Percentiles rank a stretch among this genome's conserved stretches.
Evolutionary conservation across 2,797 vertebrate genomes (phyloP).

Genomic region (Molossus alvarezi): DNA sequence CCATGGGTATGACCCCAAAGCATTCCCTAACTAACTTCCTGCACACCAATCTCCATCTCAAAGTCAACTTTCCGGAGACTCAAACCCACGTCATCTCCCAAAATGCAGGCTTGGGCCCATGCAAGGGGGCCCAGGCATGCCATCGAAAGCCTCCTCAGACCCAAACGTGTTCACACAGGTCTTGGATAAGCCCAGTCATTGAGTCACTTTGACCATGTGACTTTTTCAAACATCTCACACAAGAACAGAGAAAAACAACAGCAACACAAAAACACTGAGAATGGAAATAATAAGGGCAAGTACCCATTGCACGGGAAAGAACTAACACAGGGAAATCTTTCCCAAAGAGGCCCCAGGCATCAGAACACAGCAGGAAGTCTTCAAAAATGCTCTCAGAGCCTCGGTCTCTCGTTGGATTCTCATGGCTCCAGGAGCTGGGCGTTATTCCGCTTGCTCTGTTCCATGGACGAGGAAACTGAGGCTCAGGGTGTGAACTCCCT

Average conservation of each 20-base stretch:
- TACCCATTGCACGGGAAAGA: slow-evolving; percentile 35
- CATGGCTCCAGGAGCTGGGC: not conserved
- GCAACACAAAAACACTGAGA: not conserved
- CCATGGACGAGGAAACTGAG: not conserved
- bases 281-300: not conserved
- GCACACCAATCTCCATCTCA: not conserved
- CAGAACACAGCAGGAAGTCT: not conserved
- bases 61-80: not conserved
- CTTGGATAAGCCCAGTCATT: not conserved
- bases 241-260: not conserved
- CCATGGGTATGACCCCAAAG: not conserved
- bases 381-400: not conserved
- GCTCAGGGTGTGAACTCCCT: not conserved
- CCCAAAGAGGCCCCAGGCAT: not conserved
- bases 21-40: not conserved
- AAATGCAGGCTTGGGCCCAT: not conserved
- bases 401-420: slow-evolving; percentile 72
- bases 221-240: not conserved
- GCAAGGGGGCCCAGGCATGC: not conserved
- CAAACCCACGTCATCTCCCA: not conserved
- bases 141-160: not conserved
- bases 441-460: not conserved
- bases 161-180: not conserved
- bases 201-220: not conserved
- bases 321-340: slow-evolving; percentile 7